Percentiles rank a stretch among this genome's conserved stretches.
These are phyloP conservation scores for Paramormyrops kingsleyae DNA, from an alignment of 2,113 vertebrate genomes.

Conservation along the genomic window DNA sequence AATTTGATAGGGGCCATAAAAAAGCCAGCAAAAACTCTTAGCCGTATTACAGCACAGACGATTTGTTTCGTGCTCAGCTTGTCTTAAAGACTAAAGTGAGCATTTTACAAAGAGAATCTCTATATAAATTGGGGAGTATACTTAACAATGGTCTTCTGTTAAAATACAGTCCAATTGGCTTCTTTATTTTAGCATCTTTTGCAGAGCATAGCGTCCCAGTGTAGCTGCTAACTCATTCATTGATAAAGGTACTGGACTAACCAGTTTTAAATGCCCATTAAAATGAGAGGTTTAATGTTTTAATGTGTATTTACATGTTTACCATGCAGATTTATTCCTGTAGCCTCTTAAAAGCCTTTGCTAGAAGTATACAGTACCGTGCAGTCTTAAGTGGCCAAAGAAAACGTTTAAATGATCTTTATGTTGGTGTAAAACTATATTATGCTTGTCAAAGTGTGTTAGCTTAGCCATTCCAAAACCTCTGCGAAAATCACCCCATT, in stretches of 20 bases:
- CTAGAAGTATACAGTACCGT: neutral
- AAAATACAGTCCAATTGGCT: neutral
- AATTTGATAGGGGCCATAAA: neutral
- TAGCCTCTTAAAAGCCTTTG: neutral
- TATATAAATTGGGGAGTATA: neutral
- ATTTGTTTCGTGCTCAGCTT: neutral
- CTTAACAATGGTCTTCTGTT: neutral
- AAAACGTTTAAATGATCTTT: neutral
- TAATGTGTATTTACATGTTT: neutral
- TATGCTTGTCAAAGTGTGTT: too few species aligned
- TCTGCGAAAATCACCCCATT: too few species aligned
- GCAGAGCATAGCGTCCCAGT: neutral
- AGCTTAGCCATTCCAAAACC: too few species aligned
- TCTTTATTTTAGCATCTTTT: neutral
- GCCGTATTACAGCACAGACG: neutral
- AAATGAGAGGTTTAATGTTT: neutral
- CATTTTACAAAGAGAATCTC: neutral
- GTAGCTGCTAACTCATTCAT: neutral
- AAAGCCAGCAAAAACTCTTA: neutral
- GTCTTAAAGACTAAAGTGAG: neutral
- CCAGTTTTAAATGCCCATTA: neutral
- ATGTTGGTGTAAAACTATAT: neutral
- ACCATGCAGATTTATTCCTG: neutral
- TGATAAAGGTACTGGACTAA: neutral
- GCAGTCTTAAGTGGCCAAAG: neutral